Conservation (phyloP, 2,797 vertebrate genomes). For the Austrolebias charrua region DNA sequence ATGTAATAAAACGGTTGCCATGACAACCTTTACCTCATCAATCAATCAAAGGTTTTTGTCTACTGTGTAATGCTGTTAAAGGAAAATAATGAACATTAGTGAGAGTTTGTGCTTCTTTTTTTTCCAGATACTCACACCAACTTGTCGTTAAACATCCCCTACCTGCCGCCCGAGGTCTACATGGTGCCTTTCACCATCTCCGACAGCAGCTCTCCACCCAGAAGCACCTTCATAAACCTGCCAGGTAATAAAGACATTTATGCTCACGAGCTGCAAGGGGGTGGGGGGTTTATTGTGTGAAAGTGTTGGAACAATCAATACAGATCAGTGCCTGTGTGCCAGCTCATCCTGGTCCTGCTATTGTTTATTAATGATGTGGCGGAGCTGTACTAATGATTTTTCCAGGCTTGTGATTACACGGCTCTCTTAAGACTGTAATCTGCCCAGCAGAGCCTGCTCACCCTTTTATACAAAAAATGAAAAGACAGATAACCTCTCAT, state of each 20-base stretch:
- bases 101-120: background rate
- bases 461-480: conserved; percentile 11
- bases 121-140: conserved; percentile 83
- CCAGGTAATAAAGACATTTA: conserved; percentile 70
- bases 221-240: conserved; percentile 83
- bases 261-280: conserved; percentile 20
- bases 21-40: background rate
- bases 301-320: conserved; percentile 56
- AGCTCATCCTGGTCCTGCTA: conserved; percentile 31
- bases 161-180: conserved; percentile 82
- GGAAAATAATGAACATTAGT: background rate
- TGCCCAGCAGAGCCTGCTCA: conserved; percentile 14
- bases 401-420: conserved; percentile 39
- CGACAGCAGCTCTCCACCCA: conserved; percentile 78
- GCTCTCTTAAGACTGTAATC: conserved; percentile 33
- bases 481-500: conserved; percentile 2
- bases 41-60: background rate
- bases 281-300: conserved; percentile 25
- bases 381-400: conserved; percentile 50
- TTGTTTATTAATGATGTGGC: conserved; percentile 49
- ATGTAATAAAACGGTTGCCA: background rate
- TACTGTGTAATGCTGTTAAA: background rate
- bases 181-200: conserved; percentile 82
- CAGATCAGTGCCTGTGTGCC: conserved; percentile 31
- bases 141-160: conserved; percentile 80